A percentile compares a stretch with the other conserved stretches of the same genome.
Conservation (phyloP, 2,113 vertebrate species). For the Pygoscelis adeliae region DNA sequence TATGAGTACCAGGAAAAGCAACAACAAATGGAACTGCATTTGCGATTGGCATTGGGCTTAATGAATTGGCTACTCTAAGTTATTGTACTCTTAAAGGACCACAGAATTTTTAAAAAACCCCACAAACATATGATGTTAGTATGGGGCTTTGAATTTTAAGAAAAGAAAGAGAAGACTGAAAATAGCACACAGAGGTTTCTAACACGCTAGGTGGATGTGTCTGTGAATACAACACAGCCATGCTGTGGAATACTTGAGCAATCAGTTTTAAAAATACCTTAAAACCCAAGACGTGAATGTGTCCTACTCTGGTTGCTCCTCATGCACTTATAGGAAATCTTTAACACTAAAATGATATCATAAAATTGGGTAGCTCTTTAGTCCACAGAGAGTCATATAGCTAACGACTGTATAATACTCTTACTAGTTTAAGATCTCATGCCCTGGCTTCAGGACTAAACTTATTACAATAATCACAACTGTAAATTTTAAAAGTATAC, state of each 20-base stretch:
- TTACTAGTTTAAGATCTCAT: neutral
- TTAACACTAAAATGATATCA: neutral
- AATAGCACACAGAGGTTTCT: neutral
- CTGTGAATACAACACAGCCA: neutral
- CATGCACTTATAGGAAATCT: conserved; percentile 18
- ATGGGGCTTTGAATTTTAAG: neutral
- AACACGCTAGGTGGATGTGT: neutral
- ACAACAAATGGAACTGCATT: neutral
- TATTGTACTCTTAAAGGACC: neutral
- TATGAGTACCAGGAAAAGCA: neutral
- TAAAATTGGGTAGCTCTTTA: conserved; percentile 33
- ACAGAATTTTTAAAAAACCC: neutral
- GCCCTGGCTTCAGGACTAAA: neutral
- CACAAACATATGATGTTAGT: neutral
- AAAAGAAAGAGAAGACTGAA: neutral
- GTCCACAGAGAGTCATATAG: neutral
- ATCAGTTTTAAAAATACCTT: neutral
- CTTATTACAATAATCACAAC: neutral
- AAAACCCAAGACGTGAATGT: neutral
- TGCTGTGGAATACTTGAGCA: neutral
- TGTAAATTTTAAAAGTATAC: conserved; percentile 16
- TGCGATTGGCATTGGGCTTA: neutral
- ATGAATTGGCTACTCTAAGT: neutral
- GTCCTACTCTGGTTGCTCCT: neutral
- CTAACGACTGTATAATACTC: neutral